phyloP scores from a whole-genome alignment of 2,113 vertebrate genomes.

The Furnarius figulus region DNA sequence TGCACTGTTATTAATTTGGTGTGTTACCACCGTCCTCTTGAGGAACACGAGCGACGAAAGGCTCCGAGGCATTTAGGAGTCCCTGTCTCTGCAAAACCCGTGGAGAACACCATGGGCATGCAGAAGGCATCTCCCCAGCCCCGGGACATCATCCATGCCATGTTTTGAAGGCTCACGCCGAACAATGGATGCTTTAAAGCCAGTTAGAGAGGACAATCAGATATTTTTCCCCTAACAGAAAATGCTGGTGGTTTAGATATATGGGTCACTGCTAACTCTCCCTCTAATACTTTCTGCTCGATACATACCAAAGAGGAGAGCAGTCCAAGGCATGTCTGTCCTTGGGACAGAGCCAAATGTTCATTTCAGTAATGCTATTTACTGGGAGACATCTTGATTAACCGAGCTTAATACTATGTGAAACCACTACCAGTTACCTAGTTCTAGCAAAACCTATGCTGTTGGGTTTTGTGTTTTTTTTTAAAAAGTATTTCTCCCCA shows the following conservation, averaged over 20 bases:
- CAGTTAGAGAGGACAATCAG: background rate
- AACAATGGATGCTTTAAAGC: conserved; percentile 28
- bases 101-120: background rate
- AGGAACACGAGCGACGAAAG: rapidly evolving
- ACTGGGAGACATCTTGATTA: conserved; percentile 56
- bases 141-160: background rate
- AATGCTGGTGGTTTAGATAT: conserved; percentile 2
- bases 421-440: background rate
- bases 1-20: rapidly evolving
- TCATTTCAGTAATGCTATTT: conserved; percentile 37
- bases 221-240: conserved; percentile 45
- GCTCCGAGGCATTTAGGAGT: rapidly evolving
- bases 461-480: background rate
- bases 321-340: conserved; percentile 9
- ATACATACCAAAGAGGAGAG: conserved; percentile 37
- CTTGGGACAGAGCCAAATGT: conserved; percentile 11
- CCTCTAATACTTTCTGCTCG: conserved; percentile 33
- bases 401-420: background rate
- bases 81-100: background rate
- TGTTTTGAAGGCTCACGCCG: background rate
- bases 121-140: background rate
- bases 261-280: conserved; percentile 36
- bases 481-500: background rate
- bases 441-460: background rate
- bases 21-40: rapidly evolving